Conservation (phyloP, 2,113 vertebrate species). For the Pluvianellus socialis region DNA sequence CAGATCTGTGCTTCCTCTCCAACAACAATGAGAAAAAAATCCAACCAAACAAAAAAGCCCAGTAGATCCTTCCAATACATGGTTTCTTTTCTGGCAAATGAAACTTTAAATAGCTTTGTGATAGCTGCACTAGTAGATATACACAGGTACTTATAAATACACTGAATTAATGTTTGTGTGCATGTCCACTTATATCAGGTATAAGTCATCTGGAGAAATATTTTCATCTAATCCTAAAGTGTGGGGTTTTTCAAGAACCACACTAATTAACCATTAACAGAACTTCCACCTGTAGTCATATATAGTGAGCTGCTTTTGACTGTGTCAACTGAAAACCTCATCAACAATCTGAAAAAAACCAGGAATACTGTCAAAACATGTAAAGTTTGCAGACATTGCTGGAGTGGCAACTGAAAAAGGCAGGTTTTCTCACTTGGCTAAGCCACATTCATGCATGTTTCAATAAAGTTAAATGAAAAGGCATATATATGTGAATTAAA, state of each 20-base stretch:
- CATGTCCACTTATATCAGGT: not conserved
- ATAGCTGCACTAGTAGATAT: not conserved
- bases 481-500: not conserved
- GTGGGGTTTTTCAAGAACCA: rapidly evolving
- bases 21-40: not conserved
- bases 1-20: not conserved
- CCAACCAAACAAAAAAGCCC: not conserved
- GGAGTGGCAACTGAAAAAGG: not conserved
- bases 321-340: not conserved
- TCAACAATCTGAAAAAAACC: not conserved
- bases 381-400: not conserved
- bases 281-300: not conserved
- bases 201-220: not conserved
- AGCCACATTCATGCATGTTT: not conserved
- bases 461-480: not conserved
- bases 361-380: not conserved
- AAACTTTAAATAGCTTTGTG: not conserved
- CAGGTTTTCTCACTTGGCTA: not conserved
- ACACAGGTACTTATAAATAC: not conserved
- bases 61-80: not conserved
- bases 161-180: not conserved
- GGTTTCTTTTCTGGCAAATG: not conserved
- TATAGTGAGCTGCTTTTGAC: not conserved
- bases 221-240: not conserved
- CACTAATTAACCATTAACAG: not conserved